Evolutionary conservation across 2,797 vertebrate species (phyloP).

Genomic region (Peromyscus attwateri): DNA sequence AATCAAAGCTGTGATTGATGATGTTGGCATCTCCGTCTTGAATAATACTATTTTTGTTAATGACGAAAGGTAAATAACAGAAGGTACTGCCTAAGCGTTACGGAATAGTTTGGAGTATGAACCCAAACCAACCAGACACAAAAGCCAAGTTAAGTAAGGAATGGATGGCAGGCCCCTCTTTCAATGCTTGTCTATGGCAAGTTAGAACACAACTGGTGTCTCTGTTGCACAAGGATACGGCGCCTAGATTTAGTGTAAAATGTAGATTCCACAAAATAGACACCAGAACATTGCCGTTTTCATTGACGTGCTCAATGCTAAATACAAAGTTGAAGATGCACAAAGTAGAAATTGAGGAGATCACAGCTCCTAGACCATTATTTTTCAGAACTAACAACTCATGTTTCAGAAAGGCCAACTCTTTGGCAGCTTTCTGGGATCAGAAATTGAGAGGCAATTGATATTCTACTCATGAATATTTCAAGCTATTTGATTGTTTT

Average conservation of each 20-base stretch:
- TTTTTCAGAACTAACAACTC: conserved; percentile 51
- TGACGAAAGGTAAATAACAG: conserved; percentile 84
- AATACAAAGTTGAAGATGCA: neutral
- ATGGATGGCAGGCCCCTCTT: neutral
- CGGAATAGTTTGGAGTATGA: neutral
- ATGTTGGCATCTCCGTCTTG: conserved; percentile 85
- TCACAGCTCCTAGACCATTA: neutral
- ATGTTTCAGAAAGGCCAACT: neutral
- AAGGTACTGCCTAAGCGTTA: neutral
- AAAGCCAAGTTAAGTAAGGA: neutral
- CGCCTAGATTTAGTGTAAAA: neutral
- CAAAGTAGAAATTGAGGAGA: neutral
- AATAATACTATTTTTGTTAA: conserved; percentile 86
- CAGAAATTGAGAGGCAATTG: neutral
- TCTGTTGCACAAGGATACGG: neutral
- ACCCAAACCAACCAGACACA: neutral
- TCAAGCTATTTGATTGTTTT: neutral
- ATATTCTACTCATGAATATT: neutral
- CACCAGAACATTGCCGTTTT: conserved; percentile 33
- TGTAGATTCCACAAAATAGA: neutral
- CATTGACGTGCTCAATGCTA: neutral
- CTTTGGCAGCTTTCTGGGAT: conserved; percentile 12
- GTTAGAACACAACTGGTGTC: neutral
- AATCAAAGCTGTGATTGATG: conserved; percentile 89
- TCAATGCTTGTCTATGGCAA: neutral